Percentiles rank a stretch among this genome's conserved stretches.
These are phyloP conservation scores for Sphaerophoria rueppellii DNA, from an alignment of 2,888 invertebrate species.

Conservation along the genomic window DNA sequence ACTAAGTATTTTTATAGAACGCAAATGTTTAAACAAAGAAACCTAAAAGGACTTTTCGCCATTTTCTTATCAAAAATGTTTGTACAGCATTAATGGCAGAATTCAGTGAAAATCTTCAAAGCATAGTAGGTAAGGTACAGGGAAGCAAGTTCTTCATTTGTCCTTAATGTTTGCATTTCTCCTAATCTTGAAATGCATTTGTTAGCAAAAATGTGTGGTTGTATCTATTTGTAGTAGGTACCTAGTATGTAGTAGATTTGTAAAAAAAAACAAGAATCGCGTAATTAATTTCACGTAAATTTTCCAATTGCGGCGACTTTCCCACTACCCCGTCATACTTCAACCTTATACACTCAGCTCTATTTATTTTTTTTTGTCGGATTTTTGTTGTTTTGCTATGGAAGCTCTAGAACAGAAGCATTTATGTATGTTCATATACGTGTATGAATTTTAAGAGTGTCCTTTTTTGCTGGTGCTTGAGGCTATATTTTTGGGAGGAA, in stretches of 20 bases:
- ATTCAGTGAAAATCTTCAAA: slow-evolving; percentile 18
- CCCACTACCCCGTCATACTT: neutral
- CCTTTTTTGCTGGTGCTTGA: slow-evolving; percentile 61
- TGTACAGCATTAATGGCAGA: neutral
- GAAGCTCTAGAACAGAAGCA: slow-evolving; percentile 17
- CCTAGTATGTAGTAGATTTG: slow-evolving; percentile 61
- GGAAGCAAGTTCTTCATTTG: neutral
- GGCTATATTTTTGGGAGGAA: slow-evolving; percentile 58
- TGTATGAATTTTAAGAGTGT: slow-evolving; percentile 56
- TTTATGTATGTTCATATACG: slow-evolving; percentile 36
- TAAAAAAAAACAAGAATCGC: slow-evolving; percentile 57
- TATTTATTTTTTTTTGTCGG: slow-evolving; percentile 12
- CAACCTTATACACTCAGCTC: slow-evolving; percentile 11
- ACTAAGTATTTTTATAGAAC: slow-evolving; percentile 17
- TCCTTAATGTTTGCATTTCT: slow-evolving; percentile 40
- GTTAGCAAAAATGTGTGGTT: slow-evolving; percentile 59
- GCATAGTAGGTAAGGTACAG: slow-evolving; percentile 13
- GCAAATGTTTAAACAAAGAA: neutral
- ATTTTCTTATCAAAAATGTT: neutral
- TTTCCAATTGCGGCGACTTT: slow-evolving; percentile 58
- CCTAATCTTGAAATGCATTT: slow-evolving; percentile 59
- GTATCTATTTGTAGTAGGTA: slow-evolving; percentile 65
- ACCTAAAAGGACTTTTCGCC: neutral
- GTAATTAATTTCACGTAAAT: slow-evolving; percentile 70
- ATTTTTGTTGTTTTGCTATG: slow-evolving; percentile 20